Evolutionary conservation across 2,113 vertebrate genomes (phyloP).

Genomic region (Delphinapterus leucas): DNA sequence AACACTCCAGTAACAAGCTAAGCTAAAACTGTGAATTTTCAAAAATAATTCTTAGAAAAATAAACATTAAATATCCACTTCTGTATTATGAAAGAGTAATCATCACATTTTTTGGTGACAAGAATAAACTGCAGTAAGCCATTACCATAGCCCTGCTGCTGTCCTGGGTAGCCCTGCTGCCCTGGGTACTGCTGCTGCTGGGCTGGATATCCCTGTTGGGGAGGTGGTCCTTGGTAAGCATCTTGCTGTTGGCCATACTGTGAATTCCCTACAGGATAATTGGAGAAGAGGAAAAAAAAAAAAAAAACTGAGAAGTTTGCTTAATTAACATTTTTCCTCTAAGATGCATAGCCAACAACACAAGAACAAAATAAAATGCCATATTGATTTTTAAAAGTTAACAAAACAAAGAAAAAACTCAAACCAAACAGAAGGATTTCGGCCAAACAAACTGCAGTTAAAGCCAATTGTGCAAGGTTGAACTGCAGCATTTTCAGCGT

Average conservation of each 20-base stretch:
- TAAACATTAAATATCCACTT: background rate
- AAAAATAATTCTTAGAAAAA: background rate
- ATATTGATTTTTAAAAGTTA: conserved; percentile 83
- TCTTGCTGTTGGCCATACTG: conserved; percentile 98
- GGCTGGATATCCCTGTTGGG: conserved; percentile 94
- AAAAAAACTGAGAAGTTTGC: conserved; percentile 65
- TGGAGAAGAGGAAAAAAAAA: conserved; percentile 60
- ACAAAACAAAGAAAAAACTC: conserved; percentile 86
- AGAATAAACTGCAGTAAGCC: background rate
- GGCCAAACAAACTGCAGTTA: conserved; percentile 89
- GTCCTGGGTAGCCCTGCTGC: conserved; percentile 92
- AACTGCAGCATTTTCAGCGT: conserved; percentile 87
- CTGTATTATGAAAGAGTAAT: background rate
- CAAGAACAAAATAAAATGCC: conserved; percentile 85
- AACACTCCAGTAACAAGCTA: background rate
- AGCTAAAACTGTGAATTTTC: background rate
- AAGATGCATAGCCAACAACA: conserved; percentile 86
- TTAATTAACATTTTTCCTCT: conserved; percentile 52
- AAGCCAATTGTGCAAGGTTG: conserved; percentile 86
- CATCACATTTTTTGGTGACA: background rate
- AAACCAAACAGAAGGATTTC: conserved; percentile 87
- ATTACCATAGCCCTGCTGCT: conserved; percentile 97
- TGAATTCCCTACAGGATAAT: conserved; percentile 89
- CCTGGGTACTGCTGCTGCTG: conserved; percentile 90
- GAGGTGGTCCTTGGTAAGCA: conserved; percentile 96